Evolutionary conservation across 2,113 vertebrate species (phyloP).

Genomic region (Ovibos moschatus): DNA sequence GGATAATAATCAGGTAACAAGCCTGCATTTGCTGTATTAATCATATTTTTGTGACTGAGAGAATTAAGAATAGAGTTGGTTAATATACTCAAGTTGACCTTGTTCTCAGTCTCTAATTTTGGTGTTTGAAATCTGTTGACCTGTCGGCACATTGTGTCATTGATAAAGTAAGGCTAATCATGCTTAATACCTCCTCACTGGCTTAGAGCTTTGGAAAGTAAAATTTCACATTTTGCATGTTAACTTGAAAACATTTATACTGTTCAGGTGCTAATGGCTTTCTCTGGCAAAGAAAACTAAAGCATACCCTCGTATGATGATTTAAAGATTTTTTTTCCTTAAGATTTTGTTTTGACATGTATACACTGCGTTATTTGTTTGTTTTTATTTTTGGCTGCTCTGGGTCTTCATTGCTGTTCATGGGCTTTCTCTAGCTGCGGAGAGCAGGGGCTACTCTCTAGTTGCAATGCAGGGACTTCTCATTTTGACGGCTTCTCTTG

Average conservation of each 20-base stretch:
- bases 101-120: background rate
- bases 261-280: background rate
- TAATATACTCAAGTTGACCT: background rate
- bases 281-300: background rate
- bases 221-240: conserved; percentile 1
- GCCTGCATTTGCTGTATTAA: conserved; percentile 54
- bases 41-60: conserved; percentile 61
- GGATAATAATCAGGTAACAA: conserved; percentile 61
- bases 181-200: background rate
- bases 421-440: background rate
- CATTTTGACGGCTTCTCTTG: background rate
- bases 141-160: background rate
- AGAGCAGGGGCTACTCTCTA: background rate
- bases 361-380: background rate
- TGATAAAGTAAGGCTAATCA: background rate
- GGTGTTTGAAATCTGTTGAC: background rate
- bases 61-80: conserved; percentile 26
- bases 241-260: background rate
- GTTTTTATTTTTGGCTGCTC: background rate
- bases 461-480: background rate
- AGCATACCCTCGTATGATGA: background rate
- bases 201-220: background rate
- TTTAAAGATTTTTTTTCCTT: background rate
- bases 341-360: background rate
- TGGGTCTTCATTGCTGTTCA: rapidly evolving